Percentiles rank a stretch among this genome's conserved stretches.
These are phyloP conservation scores for Drosophila tropicalis DNA, from an alignment of 1,140 invertebrate genomes.

Conservation along the genomic window DNA sequence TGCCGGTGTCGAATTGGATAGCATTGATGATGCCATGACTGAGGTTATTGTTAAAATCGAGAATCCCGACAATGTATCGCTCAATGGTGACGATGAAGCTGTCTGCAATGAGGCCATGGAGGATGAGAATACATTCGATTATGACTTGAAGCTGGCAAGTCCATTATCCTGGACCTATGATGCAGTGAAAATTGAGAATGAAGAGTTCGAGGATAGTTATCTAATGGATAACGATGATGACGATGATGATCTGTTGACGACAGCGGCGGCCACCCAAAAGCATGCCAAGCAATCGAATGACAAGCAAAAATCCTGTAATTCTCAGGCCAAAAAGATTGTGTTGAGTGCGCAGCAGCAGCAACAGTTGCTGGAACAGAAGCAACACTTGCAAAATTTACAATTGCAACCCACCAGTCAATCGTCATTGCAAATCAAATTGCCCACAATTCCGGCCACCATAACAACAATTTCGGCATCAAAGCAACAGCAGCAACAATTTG, in stretches of 20 bases:
- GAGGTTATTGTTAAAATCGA: slow-evolving; percentile 82
- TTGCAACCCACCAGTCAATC: slow-evolving; percentile 75
- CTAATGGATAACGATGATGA: slow-evolving; percentile 75
- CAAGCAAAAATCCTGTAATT: slow-evolving; percentile 35
- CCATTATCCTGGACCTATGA: slow-evolving; percentile 82
- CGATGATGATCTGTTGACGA: slow-evolving; percentile 74
- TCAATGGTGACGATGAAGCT: slow-evolving; percentile 71
- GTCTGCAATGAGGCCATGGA: slow-evolving; percentile 72
- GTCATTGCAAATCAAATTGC: slow-evolving; percentile 69
- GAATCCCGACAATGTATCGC: slow-evolving; percentile 66
- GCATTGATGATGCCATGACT: slow-evolving; percentile 75
- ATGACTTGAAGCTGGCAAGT: slow-evolving; percentile 77
- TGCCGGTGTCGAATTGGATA: slow-evolving; percentile 75
- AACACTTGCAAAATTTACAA: slow-evolving; percentile 74
- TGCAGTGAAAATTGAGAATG: slow-evolving; percentile 78
- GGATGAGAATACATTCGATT: slow-evolving; percentile 74
- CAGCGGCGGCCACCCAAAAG: slow-evolving; percentile 72
- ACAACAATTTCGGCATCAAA: slow-evolving; percentile 65
- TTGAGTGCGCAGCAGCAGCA: slow-evolving; percentile 67
- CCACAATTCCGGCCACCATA: slow-evolving; percentile 76
- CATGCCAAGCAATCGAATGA: slow-evolving; percentile 71
- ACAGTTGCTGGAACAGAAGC: slow-evolving; percentile 74
- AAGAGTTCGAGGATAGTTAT: slow-evolving; percentile 77
- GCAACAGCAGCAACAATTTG: slow-evolving; percentile 13
- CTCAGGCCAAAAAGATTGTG: slow-evolving; percentile 52